Percentiles rank a stretch among this genome's conserved stretches.
phyloP scores from a whole-genome alignment of 2,888 invertebrate species.

The Platerodrilus igneus region DNA sequence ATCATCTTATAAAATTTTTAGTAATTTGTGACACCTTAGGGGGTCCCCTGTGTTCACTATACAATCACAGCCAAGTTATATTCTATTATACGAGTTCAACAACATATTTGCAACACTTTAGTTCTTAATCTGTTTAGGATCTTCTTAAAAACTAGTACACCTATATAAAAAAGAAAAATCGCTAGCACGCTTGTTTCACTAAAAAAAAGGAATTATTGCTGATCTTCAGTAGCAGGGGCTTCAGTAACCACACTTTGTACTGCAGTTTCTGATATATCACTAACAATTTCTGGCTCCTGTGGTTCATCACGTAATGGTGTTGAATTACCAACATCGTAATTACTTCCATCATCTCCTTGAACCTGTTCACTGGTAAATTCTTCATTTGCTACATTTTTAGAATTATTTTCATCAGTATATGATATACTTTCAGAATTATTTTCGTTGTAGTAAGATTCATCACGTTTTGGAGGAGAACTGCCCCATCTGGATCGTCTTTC shows the following conservation, averaged over 20 bases:
- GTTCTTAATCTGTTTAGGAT: constrained; percentile 13
- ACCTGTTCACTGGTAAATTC: constrained; percentile 21
- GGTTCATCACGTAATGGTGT: constrained; percentile 37
- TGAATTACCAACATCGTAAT: constrained; percentile 33
- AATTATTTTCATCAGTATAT: constrained; percentile 21
- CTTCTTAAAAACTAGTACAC: constrained; percentile 17
- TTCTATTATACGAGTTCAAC: constrained; percentile 27
- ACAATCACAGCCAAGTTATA: constrained; percentile 42
- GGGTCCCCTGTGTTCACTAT: constrained; percentile 47
- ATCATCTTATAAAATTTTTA: constrained; percentile 20
- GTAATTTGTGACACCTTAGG: constrained; percentile 17
- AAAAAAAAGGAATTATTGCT: no score
- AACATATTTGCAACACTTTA: constrained; percentile 35
- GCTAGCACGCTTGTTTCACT: constrained; percentile 6
- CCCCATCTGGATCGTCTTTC: constrained; percentile 35
- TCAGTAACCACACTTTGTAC: constrained; percentile 6
- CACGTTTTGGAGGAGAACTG: constrained; percentile 25
- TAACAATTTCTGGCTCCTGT: constrained; percentile 11
- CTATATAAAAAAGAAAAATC: constrained; percentile 18
- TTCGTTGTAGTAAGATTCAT: constrained; percentile 8
- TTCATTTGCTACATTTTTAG: constrained; percentile 15
- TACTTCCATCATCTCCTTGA: no score
- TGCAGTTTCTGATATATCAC: constrained; percentile 8
- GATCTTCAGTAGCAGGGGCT: not conserved
- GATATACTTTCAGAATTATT: not conserved